Evolutionary conservation across 2,888 invertebrate genomes (phyloP), one percentile per base, ranked within the genome.

Genomic region (Hylaea fasciaria): DNA sequence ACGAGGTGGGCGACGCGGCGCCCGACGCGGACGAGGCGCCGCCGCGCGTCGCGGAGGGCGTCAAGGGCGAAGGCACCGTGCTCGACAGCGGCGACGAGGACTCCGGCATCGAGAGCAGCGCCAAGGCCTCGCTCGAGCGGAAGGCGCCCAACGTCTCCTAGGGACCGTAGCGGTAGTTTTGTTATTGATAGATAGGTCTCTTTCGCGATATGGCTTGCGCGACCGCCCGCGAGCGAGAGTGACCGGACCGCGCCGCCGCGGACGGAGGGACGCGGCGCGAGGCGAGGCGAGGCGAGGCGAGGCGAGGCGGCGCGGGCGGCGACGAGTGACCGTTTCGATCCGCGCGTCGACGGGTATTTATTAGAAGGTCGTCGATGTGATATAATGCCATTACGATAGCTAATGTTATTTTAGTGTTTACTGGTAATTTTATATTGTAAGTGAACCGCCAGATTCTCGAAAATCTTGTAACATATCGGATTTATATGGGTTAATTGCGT

Each of bases 71-170:
- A 73, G 94, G 94, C 0, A 94, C 94, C 44, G 88, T 94, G 35
- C 76, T 94, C 44, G 95, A 95, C 79, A 94, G 94, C 73, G 94
- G 94, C 0, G 94, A 94, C 72, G 94, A 94, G 69, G 94, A 94
- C 76, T 94, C 94, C 29, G 94, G 94, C 3, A 94, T 94, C 48
- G 94, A 94, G 77, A 94, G 94, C 70, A 94, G 94, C 78, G 89
- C 93, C 40, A 93, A 93, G 62, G 91, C 93, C 0, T 94, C 94
- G 9, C 86, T 94, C 35, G 94, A 94, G 74, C 84, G 94, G 48
- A 87, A 84, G 64, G 76, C 83, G 14, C 75, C 83, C 13, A 83
- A 89, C 68, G 81, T 87, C 62, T 86, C 86, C 40, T 87, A 87
- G 32, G 32, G 1, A 9, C 22, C 5, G 3, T 5, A 37, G 45